Conservation (phyloP, 2,888 invertebrate species). For the Hirtodrosophila trivittata region DNA sequence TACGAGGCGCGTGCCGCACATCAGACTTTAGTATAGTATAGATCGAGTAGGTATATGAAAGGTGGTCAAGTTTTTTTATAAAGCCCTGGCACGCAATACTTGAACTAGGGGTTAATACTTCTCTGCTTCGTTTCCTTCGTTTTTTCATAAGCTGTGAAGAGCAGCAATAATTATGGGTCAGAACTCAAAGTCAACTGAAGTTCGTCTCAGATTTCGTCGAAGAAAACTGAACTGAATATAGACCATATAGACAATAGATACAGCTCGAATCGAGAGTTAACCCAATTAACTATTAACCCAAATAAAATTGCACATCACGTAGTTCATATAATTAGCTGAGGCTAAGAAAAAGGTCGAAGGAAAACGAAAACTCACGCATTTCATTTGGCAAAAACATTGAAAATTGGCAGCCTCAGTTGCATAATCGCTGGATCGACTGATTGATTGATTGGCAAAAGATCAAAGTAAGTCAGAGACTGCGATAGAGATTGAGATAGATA, state of each 20-base stretch:
- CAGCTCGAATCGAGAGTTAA: conserved; percentile 31
- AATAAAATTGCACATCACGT: conserved; percentile 69
- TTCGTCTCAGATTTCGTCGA: no score
- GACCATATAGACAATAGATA: no score
- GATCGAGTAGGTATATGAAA: conserved; percentile 34
- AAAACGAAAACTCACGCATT: conserved; percentile 58
- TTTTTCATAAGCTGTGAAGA: conserved; percentile 47
- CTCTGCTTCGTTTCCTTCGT: conserved; percentile 1
- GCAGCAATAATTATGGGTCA: conserved; percentile 19
- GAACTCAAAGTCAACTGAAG: neutral
- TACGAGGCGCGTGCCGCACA: conserved; percentile 61
- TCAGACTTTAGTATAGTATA: conserved; percentile 2
- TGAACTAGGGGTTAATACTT: conserved; percentile 57
- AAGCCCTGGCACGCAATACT: conserved; percentile 52
- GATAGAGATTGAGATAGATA: no score
- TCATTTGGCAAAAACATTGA: conserved; percentile 28
- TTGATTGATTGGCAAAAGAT: conserved; percentile 65
- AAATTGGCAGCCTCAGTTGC: conserved; percentile 67
- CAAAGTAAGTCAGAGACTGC: conserved; percentile 16
- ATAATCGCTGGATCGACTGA: conserved; percentile 62
- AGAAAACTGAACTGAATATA: no score
- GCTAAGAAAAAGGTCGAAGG: conserved; percentile 14
- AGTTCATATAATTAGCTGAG: conserved; percentile 57
- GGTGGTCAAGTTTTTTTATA: conserved; percentile 48
- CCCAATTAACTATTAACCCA: conserved; percentile 70